phyloP scores from a whole-genome alignment of 2,888 invertebrate species.

The Strigamia maritima region DNA sequence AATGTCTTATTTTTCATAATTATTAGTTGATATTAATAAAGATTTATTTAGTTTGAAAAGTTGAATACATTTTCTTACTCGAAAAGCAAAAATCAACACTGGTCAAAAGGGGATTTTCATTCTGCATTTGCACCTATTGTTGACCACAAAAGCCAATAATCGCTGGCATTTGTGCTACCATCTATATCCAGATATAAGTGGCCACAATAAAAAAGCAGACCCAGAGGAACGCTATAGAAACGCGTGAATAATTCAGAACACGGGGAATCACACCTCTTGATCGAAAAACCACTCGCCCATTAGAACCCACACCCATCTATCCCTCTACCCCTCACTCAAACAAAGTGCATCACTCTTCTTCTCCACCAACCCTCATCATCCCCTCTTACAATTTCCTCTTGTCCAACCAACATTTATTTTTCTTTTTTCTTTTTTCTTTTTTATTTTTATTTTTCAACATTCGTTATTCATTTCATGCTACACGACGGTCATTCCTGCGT shows the following conservation, averaged over 20 bases:
- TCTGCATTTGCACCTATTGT: conserved; percentile 13
- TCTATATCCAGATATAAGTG: conserved; percentile 20
- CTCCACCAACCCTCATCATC: background rate
- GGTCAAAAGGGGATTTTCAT: background rate
- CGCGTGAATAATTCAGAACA: conserved; percentile 32
- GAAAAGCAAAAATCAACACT: background rate
- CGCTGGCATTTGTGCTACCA: conserved; percentile 12
- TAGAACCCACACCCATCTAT: background rate
- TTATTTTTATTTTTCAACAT: background rate
- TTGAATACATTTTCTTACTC: too few species aligned
- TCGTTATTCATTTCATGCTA: background rate
- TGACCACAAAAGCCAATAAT: conserved; percentile 34
- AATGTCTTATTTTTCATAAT: too few species aligned
- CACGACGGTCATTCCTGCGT: conserved; percentile 6
- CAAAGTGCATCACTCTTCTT: conserved; percentile 15
- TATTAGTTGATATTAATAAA: too few species aligned
- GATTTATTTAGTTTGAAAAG: too few species aligned
- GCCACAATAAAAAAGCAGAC: conserved; percentile 29
- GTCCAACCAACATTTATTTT: background rate
- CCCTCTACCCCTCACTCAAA: background rate
- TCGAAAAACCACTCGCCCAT: conserved; percentile 31
- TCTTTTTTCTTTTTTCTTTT: background rate
- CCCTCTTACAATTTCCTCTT: background rate
- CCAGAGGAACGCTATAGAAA: conserved; percentile 2
- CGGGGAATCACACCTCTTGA: conserved; percentile 34